Percentiles rank a stretch among this genome's conserved stretches.
Conservation (phyloP, 2,888 invertebrate species). For the Calliopum simillimum region DNA sequence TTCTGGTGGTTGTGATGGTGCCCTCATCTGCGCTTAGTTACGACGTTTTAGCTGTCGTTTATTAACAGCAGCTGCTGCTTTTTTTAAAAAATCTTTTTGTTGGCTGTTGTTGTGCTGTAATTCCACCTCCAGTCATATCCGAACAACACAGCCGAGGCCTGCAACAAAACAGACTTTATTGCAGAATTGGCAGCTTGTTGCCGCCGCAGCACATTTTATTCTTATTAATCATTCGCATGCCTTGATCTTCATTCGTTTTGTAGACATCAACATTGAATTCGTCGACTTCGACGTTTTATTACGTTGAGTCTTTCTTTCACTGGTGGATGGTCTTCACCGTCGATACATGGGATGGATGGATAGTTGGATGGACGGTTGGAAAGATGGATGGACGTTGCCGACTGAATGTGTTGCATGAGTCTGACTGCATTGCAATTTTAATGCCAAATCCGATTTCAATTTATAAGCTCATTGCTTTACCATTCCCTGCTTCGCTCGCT, state of each 20-base stretch:
- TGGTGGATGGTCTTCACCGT: slow-evolving; percentile 29
- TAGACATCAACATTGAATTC: slow-evolving; percentile 20
- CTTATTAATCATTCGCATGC: slow-evolving; percentile 38
- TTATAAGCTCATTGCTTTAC: slow-evolving; percentile 36
- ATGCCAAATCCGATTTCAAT: slow-evolving; percentile 41
- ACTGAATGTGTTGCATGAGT: slow-evolving; percentile 5
- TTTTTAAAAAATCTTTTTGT: neutral
- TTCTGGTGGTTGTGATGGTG: too few species aligned
- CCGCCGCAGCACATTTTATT: slow-evolving; percentile 30
- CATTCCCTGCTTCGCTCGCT: neutral
- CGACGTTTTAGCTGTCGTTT: slow-evolving; percentile 26
- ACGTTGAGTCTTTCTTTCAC: slow-evolving; percentile 9
- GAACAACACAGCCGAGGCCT: neutral
- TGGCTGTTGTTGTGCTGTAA: neutral
- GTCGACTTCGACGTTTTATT: neutral
- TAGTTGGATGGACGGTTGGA: slow-evolving; percentile 18
- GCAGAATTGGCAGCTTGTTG: slow-evolving; percentile 18
- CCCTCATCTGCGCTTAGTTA: neutral
- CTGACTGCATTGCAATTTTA: slow-evolving; percentile 34
- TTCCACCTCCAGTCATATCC: neutral
- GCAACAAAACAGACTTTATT: neutral
- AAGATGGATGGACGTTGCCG: neutral
- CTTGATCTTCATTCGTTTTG: slow-evolving; percentile 21
- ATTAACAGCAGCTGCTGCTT: slow-evolving; percentile 30
- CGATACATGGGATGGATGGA: slow-evolving; percentile 4